A percentile compares a stretch with the other conserved stretches of the same genome.
Evolutionary conservation across 2,888 invertebrate species (phyloP).

Genomic region (Hartigia nigra): DNA sequence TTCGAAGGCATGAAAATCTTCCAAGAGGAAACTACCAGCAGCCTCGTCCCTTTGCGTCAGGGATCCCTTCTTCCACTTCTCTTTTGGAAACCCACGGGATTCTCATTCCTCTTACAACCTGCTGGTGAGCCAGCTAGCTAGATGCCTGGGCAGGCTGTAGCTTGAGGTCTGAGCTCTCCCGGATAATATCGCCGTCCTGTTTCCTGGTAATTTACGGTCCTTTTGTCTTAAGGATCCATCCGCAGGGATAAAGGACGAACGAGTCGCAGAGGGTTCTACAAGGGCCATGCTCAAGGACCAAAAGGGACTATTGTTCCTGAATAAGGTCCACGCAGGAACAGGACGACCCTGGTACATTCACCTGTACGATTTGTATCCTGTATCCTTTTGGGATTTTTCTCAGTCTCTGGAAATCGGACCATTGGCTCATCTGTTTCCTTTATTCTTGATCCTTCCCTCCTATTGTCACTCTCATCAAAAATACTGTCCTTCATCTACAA

Average conservation of each 20-base stretch:
- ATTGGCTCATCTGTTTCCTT: not conserved
- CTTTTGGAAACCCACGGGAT: not conserved
- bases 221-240: constrained; percentile 44
- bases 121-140: not conserved
- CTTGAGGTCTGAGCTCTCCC: constrained; percentile 9
- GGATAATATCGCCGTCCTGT: constrained; percentile 40
- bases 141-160: not conserved
- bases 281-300: not conserved
- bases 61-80: not conserved
- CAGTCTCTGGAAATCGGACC: not conserved
- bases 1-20: not conserved
- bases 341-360: constrained; percentile 17
- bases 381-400: not conserved
- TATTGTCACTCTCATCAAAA: not conserved
- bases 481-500: not conserved
- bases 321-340: not conserved
- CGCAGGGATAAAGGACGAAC: constrained; percentile 25
- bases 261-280: not conserved
- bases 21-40: not conserved
- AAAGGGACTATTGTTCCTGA: constrained; percentile 25
- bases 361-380: not conserved
- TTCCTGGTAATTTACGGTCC: constrained; percentile 42
- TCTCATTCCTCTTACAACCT: not conserved
- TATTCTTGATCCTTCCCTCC: not conserved
- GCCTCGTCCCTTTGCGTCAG: not conserved